Conservation (phyloP, 2,888 invertebrate genomes). For the Troides oblongomaculatus region DNA sequence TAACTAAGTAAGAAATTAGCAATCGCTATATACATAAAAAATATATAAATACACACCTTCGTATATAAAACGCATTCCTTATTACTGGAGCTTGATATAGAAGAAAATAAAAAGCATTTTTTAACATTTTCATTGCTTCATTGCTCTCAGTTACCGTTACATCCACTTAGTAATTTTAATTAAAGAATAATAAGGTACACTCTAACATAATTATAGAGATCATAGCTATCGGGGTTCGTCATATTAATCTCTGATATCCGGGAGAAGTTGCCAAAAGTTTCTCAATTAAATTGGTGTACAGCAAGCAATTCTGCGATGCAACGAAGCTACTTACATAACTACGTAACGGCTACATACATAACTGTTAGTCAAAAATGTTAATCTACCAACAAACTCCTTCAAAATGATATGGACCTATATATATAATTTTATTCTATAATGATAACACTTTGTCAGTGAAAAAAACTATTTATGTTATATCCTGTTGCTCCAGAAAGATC, state of each 20-base stretch:
- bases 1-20: too few species aligned
- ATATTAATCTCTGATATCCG: constrained; percentile 11
- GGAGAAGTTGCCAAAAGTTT: constrained; percentile 11
- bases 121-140: too few species aligned
- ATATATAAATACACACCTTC: too few species aligned
- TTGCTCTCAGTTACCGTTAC: too few species aligned
- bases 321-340: neutral
- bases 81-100: too few species aligned
- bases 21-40: too few species aligned
- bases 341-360: neutral
- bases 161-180: neutral
- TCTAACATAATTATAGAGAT: neutral
- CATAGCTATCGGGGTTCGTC: neutral
- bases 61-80: too few species aligned
- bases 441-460: too few species aligned
- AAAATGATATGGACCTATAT: too few species aligned
- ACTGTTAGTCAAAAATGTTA: neutral
- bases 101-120: too few species aligned
- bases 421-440: too few species aligned
- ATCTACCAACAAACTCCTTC: neutral
- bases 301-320: neutral
- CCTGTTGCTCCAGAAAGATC: neutral
- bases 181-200: neutral
- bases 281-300: constrained; percentile 8
- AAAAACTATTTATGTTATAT: too few species aligned